Percentiles rank a stretch among this genome's conserved stretches.
Evolutionary conservation across 2,888 invertebrate species (phyloP).

Genomic region (Dinocampus coccinellae): DNA sequence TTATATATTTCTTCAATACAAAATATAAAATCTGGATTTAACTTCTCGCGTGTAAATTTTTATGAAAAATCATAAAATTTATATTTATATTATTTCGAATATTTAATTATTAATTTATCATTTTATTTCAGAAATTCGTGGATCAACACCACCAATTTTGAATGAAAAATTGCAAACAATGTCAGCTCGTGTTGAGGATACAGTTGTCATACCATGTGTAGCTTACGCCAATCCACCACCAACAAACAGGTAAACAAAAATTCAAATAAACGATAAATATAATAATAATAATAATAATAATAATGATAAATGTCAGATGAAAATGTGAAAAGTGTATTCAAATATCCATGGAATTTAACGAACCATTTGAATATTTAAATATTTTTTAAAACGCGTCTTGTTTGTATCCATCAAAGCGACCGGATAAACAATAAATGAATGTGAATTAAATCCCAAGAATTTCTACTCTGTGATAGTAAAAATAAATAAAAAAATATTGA

Average conservation of each 20-base stretch:
- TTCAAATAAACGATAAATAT: too few relatives aligned
- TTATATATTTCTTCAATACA: too few relatives aligned
- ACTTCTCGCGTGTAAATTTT: too few relatives aligned
- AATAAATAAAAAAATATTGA: neutral
- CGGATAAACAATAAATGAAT: neutral
- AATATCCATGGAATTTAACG: neutral
- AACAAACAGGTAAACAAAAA: constrained; percentile 71
- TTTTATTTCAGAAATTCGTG: constrained; percentile 70
- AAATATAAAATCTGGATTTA: too few relatives aligned
- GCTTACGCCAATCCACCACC: constrained; percentile 76
- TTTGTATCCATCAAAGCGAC: neutral
- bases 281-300: neutral
- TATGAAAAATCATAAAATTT: too few relatives aligned
- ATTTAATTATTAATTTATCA: neutral
- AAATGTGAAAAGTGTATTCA: neutral
- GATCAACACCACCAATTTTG: constrained; percentile 73
- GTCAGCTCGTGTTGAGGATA: constrained; percentile 71
- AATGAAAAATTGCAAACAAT: constrained; percentile 72
- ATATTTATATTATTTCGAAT: neutral
- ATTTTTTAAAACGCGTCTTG: too few relatives aligned
- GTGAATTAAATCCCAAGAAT: neutral
- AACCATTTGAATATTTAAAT: neutral
- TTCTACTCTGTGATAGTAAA: neutral
- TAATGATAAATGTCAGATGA: neutral
- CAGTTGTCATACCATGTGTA: constrained; percentile 74